Evolutionary conservation across 2,888 invertebrate species (phyloP).

Genomic region (Orthosia gothica): DNA sequence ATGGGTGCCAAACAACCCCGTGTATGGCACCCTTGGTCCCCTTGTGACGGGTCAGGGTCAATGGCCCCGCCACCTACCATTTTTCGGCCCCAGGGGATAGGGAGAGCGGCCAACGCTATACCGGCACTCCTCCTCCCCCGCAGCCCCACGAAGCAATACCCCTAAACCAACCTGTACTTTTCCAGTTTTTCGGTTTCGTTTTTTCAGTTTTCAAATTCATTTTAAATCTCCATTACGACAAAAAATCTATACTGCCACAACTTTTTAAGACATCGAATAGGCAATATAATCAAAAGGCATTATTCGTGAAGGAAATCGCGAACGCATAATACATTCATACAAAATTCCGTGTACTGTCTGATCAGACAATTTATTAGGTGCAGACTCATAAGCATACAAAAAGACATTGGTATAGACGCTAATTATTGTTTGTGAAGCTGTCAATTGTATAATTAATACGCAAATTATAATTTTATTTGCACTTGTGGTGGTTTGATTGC

Average conservation of each 20-base stretch:
- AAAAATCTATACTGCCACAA: background rate
- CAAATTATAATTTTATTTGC: conserved; percentile 47
- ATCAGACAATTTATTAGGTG: conserved; percentile 44
- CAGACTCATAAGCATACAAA: conserved; percentile 59
- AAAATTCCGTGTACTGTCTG: conserved; percentile 34
- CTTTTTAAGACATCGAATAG: background rate
- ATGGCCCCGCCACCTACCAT: no score
- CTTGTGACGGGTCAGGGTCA: no score
- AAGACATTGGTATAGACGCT: conserved; percentile 47
- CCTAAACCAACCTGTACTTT: no score
- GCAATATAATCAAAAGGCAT: background rate
- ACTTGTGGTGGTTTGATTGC: conserved; percentile 38
- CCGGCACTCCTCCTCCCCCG: no score
- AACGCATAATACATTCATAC: conserved; percentile 13
- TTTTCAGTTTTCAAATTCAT: no score
- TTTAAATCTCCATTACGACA: background rate
- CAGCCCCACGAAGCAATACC: no score
- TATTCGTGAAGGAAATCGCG: background rate
- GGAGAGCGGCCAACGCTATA: no score
- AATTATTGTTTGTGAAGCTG: conserved; percentile 52
- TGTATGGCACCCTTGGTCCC: no score
- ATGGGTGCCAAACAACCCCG: no score
- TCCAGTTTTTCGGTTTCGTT: no score
- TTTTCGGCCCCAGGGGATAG: no score
- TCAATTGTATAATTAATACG: conserved; percentile 58